Evolutionary conservation across 2,797 vertebrate species (phyloP), one percentile per base, ranked within the genome.

Genomic region (Acanthopagrus latus): DNA sequence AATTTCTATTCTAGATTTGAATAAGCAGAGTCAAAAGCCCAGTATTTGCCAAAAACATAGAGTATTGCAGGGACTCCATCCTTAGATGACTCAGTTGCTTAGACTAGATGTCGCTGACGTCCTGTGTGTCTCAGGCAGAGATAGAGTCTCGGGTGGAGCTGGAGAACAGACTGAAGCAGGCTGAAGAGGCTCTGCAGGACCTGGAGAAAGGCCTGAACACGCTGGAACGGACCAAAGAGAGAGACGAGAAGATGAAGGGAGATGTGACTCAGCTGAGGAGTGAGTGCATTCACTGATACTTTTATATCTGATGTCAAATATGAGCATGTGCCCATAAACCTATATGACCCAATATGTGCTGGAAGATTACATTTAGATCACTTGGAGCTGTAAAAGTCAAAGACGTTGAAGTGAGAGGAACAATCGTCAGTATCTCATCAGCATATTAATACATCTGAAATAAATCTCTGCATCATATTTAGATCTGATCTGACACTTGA

Each of bases 161-260:
- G 90, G 98, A 99, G 91, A 92, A 86, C 69, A 94, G 95, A 55
- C 89, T 99, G 84, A 96, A 97, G 71, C 95, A 95, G 92, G 98
- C 97, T 0, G 97, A 99, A 76, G 96, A 96, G 71, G 97, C 98
- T 0, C 83, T 99, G 86, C 89, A 93, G 91, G 96, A 97, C 81
- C 94, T 99, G 92, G 98, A 99, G 84, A 96, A 96, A 89, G 97
- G 97, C 43, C 94, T 99, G 74, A 95, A 94, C 85, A 95, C 96
- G n/a, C 80, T 96, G 80, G 95, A 97, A 38, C 93, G 96, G 33
- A 97, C 94, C 90, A 95, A 91, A 75, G 98, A 99, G 93, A 95
- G 93, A 43, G 97, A 98, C n/a, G 96, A 97, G 93, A 96, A 94
- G 93, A 97, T 99, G 97, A 97, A 96, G 78, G 97, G 97, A 0